Evolutionary conservation across 1,140 invertebrate genomes (phyloP).

Genomic region (Pseudomyrmex flavicornis): DNA sequence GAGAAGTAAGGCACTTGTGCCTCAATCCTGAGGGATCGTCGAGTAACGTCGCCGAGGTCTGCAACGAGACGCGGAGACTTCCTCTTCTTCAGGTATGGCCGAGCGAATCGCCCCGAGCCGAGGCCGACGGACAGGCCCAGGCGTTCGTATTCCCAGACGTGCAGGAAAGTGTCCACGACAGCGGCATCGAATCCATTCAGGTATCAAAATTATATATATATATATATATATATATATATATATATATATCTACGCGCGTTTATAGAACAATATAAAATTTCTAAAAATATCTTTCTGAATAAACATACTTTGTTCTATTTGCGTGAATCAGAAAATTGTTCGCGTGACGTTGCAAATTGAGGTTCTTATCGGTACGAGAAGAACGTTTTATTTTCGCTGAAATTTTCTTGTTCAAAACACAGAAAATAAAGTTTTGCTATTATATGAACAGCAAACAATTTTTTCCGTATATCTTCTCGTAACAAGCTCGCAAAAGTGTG

Average conservation of each 20-base stretch:
- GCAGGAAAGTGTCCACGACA: constrained; percentile 81
- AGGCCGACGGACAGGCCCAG: constrained; percentile 88
- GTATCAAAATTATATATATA: constrained; percentile 73
- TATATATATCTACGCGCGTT: no score
- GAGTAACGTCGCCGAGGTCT: constrained; percentile 78
- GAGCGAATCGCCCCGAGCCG: constrained; percentile 89
- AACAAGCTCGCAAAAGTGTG: no score
- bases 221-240: no score
- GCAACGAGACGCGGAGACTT: constrained; percentile 81
- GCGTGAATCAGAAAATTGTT: background rate
- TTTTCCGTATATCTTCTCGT: no score
- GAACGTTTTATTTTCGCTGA: no score
- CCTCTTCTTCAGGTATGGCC: constrained; percentile 89
- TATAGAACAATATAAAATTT: no score
- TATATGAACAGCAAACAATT: no score
- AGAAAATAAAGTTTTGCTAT: no score
- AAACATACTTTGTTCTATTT: no score
- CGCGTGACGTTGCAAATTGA: no score
- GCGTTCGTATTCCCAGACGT: constrained; percentile 88
- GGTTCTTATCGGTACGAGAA: no score
- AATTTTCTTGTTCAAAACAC: no score
- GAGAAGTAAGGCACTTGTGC: constrained; percentile 85
- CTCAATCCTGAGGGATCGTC: constrained; percentile 84
- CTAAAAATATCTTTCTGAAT: background rate
- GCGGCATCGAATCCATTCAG: constrained; percentile 90